Percentiles rank a stretch among this genome's conserved stretches.
Conservation (phyloP, 2,888 invertebrate genomes). For the Hoplodrina blanda region DNA sequence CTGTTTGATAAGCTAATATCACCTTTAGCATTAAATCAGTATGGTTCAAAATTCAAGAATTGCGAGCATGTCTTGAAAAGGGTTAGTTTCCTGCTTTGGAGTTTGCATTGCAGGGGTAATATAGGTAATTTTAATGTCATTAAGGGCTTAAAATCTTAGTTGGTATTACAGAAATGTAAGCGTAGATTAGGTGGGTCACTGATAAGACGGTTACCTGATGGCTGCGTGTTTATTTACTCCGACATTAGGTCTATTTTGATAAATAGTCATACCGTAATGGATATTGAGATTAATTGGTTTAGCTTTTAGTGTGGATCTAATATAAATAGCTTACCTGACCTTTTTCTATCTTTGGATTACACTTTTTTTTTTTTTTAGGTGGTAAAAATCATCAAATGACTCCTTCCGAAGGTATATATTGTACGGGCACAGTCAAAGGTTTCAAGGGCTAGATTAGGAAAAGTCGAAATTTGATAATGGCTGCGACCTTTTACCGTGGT, state of each 20-base stretch:
- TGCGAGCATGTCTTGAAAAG: slow-evolving; percentile 25
- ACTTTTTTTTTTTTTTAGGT: too few relatives aligned
- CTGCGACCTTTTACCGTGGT: too few relatives aligned
- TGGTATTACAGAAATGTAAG: slow-evolving; percentile 41
- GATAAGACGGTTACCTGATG: slow-evolving; percentile 36
- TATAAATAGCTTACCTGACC: slow-evolving; percentile 18
- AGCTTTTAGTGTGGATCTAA: slow-evolving; percentile 21
- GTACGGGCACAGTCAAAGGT: not conserved
- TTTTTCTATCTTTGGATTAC: not conserved
- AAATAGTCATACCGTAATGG: slow-evolving; percentile 29
- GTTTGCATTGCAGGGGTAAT: slow-evolving; percentile 49
- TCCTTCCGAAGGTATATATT: not conserved
- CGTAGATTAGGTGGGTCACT: slow-evolving; percentile 42
- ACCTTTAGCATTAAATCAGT: not conserved
- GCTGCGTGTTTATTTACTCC: slow-evolving; percentile 30
- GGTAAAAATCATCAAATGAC: too few relatives aligned
- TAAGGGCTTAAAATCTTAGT: slow-evolving; percentile 50
- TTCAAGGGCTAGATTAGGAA: too few relatives aligned
- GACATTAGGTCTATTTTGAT: slow-evolving; percentile 28
- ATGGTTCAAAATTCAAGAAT: slow-evolving; percentile 9
- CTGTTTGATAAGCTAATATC: slow-evolving; percentile 8
- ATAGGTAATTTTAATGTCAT: slow-evolving; percentile 55
- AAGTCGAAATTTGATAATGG: too few relatives aligned
- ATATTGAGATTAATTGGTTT: slow-evolving; percentile 33
- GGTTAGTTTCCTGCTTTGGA: slow-evolving; percentile 42